phyloP scores from a whole-genome alignment of 2,888 invertebrate species.

The Tachina grossa region DNA sequence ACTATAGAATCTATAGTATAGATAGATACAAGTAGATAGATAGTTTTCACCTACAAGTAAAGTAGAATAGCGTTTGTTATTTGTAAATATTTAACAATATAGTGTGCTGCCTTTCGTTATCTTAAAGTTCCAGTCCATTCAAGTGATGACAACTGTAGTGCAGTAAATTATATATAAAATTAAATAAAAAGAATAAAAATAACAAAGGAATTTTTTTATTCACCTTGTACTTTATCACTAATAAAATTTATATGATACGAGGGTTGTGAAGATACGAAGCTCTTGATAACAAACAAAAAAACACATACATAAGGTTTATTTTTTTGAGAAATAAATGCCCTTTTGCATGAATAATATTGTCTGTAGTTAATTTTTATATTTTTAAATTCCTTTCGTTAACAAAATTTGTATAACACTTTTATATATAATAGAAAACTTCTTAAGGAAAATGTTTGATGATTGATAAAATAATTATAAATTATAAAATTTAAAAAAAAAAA shows the following conservation, averaged over 20 bases:
- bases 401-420: not conserved
- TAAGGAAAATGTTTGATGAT: no score
- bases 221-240: not conserved
- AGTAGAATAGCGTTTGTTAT: not conserved
- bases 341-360: not conserved
- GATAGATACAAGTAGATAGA: not conserved
- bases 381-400: not conserved
- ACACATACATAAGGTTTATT: not conserved
- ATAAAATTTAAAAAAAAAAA: not conserved
- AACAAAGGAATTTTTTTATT: conserved; percentile 7
- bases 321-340: no score
- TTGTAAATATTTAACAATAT: not conserved
- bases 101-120: not conserved
- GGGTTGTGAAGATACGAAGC: not conserved
- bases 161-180: not conserved
- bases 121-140: conserved; percentile 3
- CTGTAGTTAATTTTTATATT: not conserved
- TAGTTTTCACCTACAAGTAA: conserved; percentile 34
- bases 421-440: no score
- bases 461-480: no score
- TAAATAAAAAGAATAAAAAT: not conserved
- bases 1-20: no score
- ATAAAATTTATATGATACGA: not conserved
- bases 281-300: not conserved
- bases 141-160: conserved; percentile 5